A percentile compares a stretch with the other conserved stretches of the same genome.
These are phyloP conservation scores for Cephus sareptanus DNA, from an alignment of 2,888 invertebrate species.

Conservation along the genomic window DNA sequence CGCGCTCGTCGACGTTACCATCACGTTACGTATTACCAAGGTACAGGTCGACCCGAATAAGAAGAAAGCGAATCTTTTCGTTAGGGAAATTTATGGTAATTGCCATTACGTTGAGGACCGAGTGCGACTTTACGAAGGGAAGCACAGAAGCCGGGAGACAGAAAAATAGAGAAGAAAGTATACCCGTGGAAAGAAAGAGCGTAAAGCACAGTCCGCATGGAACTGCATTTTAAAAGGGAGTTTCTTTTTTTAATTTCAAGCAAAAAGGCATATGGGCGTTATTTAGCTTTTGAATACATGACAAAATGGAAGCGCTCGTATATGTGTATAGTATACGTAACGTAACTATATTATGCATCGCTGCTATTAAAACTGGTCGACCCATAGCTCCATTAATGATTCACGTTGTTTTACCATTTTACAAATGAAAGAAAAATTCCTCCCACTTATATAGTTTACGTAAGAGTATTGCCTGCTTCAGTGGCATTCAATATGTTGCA, in stretches of 20 bases:
- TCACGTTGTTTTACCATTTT: conserved; percentile 13
- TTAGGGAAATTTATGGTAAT: background rate
- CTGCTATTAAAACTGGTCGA: conserved; percentile 24
- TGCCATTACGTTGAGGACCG: background rate
- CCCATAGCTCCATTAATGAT: conserved; percentile 11
- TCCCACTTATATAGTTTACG: background rate
- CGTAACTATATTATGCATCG: conserved; percentile 14
- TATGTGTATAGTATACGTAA: background rate
- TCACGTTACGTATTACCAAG: background rate
- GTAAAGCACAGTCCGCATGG: background rate
- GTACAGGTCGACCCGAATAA: background rate
- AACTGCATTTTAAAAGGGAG: background rate
- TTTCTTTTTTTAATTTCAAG: background rate
- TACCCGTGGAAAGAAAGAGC: background rate
- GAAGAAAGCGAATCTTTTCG: background rate
- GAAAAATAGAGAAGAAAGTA: background rate
- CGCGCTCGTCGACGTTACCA: background rate
- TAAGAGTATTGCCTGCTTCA: background rate
- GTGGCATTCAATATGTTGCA: background rate
- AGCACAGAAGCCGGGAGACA: background rate
- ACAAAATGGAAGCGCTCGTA: background rate
- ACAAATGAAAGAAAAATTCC: background rate
- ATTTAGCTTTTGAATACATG: background rate
- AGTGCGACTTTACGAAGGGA: background rate
- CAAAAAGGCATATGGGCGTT: background rate